Percentiles rank a stretch among this genome's conserved stretches.
phyloP scores from a whole-genome alignment of 2,113 vertebrate species.

The Plecturocebus donacophilus region DNA sequence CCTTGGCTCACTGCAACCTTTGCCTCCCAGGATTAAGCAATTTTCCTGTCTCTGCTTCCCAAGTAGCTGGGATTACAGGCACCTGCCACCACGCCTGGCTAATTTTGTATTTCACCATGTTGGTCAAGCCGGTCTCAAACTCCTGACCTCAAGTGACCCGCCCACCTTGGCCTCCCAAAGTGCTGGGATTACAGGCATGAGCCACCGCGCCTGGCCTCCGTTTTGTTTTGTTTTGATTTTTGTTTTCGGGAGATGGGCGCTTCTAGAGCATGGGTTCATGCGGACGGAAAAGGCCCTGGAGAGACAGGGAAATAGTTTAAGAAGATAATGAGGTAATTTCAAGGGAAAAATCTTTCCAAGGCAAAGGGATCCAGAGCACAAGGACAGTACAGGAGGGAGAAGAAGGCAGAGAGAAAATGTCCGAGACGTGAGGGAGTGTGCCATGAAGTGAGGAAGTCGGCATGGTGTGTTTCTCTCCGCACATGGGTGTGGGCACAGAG shows the following conservation, averaged over 20 bases:
- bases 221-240: neutral
- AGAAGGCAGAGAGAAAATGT: neutral
- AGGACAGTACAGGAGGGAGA: neutral
- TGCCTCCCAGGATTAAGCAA: too few species aligned
- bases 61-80: too few species aligned
- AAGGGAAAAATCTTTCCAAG: neutral
- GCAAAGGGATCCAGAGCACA: neutral
- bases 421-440: rapidly evolving
- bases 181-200: too few species aligned
- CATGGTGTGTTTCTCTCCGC: neutral
- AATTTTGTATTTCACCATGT: too few species aligned
- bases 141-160: too few species aligned
- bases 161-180: too few species aligned
- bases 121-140: too few species aligned
- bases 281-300: neutral
- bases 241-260: neutral
- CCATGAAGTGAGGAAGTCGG: neutral
- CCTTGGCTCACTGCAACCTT: too few species aligned
- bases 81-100: too few species aligned
- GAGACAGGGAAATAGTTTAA: neutral
- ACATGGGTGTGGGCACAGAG: rapidly evolving
- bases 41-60: too few species aligned
- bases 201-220: neutral
- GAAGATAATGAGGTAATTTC: neutral
- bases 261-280: neutral